Evolutionary conservation across 2,888 invertebrate genomes (phyloP), one percentile per base, ranked within the genome.

Genomic region (Drosophila phalerata): DNA sequence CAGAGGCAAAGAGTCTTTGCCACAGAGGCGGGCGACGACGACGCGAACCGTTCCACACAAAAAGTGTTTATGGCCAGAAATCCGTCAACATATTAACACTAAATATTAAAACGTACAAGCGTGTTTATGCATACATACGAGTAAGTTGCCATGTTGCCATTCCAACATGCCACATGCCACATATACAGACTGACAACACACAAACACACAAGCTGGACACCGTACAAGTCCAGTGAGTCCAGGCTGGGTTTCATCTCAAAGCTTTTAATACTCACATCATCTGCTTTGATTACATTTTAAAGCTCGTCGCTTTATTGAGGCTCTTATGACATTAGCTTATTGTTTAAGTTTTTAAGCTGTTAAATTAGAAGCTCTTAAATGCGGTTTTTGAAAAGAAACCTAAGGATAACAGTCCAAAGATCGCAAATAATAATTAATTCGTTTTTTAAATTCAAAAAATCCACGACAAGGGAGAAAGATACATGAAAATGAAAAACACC

Each of bases 1-100:
- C 57, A 28, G 28, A 30, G 37, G 17, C 58, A 62, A 67, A 34
- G 34, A 28, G 42, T 45, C 43, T 58, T 22, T 43, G 70, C 45
- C 43, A 9, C 49, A 37, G 47, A 70, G 61, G 70, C 60, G 58
- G 58, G 38, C 58, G 61, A 73, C 71, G 55, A 75, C 86, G 67
- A 77, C 76, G 69, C 70, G 71, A 69, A 73, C 70, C 81, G 86
- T 86, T 84, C 77, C 86, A 84, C 79, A 84, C 86, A 80, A 83
- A 77, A 74, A 80, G 80, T 87, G 85, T 88, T 88, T 89, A 89
- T 83, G 88, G 77, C 81, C 90, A 86, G 89, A 90, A 90, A 90
- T 90, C 90, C 90, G 90, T 90, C 90, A 90, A 89, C 90, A 90
- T 90, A 89, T 90, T 89, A 90, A 90, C 89, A 90, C 89, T 88